A percentile compares a stretch with the other conserved stretches of the same genome.
Evolutionary conservation across 2,797 vertebrate genomes (phyloP).

Genomic region (Takifugu rubripes): DNA sequence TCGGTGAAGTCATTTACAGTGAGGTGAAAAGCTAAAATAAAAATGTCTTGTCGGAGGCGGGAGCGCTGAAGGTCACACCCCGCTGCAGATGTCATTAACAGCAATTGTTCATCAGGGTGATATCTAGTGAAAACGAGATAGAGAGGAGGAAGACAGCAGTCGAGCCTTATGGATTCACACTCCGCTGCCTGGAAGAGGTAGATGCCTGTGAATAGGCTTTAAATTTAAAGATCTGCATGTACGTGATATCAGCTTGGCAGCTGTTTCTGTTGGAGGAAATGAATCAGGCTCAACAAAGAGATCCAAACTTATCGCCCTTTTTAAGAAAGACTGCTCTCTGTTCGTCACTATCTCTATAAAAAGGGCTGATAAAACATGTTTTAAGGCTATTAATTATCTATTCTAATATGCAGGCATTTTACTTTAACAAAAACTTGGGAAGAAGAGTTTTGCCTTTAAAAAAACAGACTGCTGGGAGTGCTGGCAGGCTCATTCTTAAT

Average conservation of each 20-base stretch:
- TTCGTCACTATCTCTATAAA: background rate
- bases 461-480: conserved; percentile 55
- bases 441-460: conserved; percentile 55
- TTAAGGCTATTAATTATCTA: conserved; percentile 55
- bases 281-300: conserved; percentile 2
- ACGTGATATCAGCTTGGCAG: conserved; percentile 28
- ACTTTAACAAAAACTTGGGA: conserved; percentile 67
- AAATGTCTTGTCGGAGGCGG: conserved; percentile 23
- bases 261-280: conserved; percentile 21
- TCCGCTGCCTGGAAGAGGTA: conserved; percentile 30
- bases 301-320: conserved; percentile 11
- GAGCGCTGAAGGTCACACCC: conserved; percentile 64
- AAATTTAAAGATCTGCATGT: conserved; percentile 16
- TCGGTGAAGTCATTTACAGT: conserved; percentile 9
- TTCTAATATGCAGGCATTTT: conserved; percentile 63
- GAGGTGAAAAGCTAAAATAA: conserved; percentile 24
- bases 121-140: conserved; percentile 56
- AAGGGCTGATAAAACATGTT: conserved; percentile 43
- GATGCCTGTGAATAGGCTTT: conserved; percentile 14
- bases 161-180: conserved; percentile 56
- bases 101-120: conserved; percentile 65
- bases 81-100: conserved; percentile 62
- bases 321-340: conserved; percentile 24
- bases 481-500: conserved; percentile 66
- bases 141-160: conserved; percentile 28